A percentile compares a stretch with the other conserved stretches of the same genome.
These are phyloP conservation scores for Galaxias olidus DNA, from an alignment of 2,797 vertebrate species.

Conservation along the genomic window DNA sequence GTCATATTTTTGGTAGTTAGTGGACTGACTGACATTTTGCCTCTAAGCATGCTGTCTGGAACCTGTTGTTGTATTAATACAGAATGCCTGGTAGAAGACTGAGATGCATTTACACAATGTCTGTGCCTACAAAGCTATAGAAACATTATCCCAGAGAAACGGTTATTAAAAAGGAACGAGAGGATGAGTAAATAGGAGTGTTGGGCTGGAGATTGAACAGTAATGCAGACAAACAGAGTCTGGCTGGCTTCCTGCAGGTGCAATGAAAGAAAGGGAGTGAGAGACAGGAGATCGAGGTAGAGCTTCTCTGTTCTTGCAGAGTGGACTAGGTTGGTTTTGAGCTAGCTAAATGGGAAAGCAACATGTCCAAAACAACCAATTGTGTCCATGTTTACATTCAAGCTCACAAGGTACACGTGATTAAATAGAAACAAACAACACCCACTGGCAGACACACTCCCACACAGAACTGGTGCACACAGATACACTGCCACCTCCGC, in stretches of 20 bases:
- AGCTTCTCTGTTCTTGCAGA: slow-evolving; percentile 34
- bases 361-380: too few species aligned
- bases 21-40: slow-evolving; percentile 78
- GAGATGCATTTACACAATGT: slow-evolving; percentile 77
- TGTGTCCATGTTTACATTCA: slow-evolving; percentile 26
- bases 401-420: too few species aligned
- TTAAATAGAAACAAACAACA: too few species aligned
- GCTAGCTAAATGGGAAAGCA: too few species aligned
- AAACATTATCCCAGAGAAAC: slow-evolving; percentile 71
- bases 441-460: too few species aligned
- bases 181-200: slow-evolving; percentile 62
- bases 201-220: slow-evolving; percentile 56
- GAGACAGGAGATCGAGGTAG: slow-evolving; percentile 17
- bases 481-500: slow-evolving; percentile 4
- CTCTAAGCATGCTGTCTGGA: slow-evolving; percentile 80
- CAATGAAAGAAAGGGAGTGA: slow-evolving; percentile 29
- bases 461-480: slow-evolving; percentile 1
- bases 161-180: slow-evolving; percentile 68
- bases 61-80: slow-evolving; percentile 75
- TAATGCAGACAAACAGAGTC: slow-evolving; percentile 54
- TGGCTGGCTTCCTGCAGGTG: slow-evolving; percentile 54
- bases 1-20: slow-evolving; percentile 75
- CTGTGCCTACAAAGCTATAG: slow-evolving; percentile 79
- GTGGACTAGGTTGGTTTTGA: too few species aligned
- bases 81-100: slow-evolving; percentile 77